These are phyloP conservation scores for Taenioides sp. DNA, from an alignment of 2,797 vertebrate genomes.

Conservation along the genomic window DNA sequence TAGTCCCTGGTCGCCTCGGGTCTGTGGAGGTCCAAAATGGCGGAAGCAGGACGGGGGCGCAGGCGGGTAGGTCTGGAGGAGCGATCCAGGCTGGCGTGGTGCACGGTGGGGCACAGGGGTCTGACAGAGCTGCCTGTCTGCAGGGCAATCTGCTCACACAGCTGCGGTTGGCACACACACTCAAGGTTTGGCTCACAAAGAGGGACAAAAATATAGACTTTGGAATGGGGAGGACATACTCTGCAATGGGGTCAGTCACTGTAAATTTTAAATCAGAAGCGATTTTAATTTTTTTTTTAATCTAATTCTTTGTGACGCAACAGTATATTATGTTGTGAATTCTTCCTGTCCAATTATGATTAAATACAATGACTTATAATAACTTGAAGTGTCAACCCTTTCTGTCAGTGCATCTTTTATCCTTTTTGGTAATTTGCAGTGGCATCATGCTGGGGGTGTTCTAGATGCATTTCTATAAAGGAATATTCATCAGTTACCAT, in stretches of 20 bases:
- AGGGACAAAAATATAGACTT: constrained; percentile 59
- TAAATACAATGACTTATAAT: no score
- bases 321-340: background rate
- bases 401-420: no score
- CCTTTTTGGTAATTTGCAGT: no score
- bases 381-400: no score
- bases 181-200: constrained; percentile 66
- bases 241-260: constrained; percentile 9
- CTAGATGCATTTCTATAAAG: no score
- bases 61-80: constrained; percentile 50
- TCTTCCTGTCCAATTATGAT: no score
- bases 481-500: no score
- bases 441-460: no score
- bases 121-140: constrained; percentile 61
- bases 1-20: constrained; percentile 61
- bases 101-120: constrained; percentile 51
- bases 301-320: background rate
- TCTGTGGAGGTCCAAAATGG: constrained; percentile 64
- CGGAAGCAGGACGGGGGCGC: constrained; percentile 70
- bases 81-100: constrained; percentile 63
- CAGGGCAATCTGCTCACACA: constrained; percentile 77
- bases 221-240: constrained; percentile 28
- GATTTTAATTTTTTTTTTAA: background rate
- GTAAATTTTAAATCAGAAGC: constrained; percentile 2
- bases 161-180: constrained; percentile 75